phyloP scores from a whole-genome alignment of 2,888 invertebrate genomes.

The Drosophila anceps region DNA sequence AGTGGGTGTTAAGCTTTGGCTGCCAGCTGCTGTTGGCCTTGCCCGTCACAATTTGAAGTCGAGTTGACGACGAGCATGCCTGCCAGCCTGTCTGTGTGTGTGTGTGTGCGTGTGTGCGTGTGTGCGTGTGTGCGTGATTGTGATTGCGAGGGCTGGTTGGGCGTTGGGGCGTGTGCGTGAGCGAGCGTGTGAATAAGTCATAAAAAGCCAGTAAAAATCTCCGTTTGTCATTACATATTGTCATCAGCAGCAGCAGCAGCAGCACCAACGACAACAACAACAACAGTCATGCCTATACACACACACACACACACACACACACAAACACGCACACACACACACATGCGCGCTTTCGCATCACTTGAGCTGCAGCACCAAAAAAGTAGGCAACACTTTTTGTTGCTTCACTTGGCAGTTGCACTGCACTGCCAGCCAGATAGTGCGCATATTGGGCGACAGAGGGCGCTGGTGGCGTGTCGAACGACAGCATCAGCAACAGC shows the following conservation, averaged over 20 bases:
- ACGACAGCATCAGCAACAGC: not conserved
- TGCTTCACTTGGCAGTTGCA: conserved; percentile 14
- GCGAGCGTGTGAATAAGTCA: conserved; percentile 58
- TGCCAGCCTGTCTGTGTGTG: conserved; percentile 11
- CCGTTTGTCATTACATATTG: conserved; percentile 72
- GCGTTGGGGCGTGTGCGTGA: conserved; percentile 22
- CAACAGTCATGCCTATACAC: conserved; percentile 13
- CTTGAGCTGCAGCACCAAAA: conserved; percentile 36
- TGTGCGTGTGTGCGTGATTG: conserved; percentile 10
- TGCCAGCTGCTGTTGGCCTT: conserved; percentile 44
- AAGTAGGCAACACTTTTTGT: conserved; percentile 57
- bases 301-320: conserved; percentile 11
- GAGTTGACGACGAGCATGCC: conserved; percentile 52
- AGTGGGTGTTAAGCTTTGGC: conserved; percentile 4
- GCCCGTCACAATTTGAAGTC: conserved; percentile 64
- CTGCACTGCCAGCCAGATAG: not conserved
- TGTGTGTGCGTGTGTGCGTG: conserved; percentile 17
- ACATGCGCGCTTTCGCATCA: conserved; percentile 11
- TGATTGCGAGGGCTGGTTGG: not conserved
- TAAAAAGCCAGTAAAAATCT: conserved; percentile 70
- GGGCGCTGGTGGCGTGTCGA: not conserved
- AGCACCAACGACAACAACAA: conserved; percentile 1
- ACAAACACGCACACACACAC: conserved; percentile 4
- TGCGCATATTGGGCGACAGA: not conserved
- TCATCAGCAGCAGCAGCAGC: conserved; percentile 50